Evolutionary conservation across 1,140 invertebrate species (phyloP).

Genomic region (Oscheius sp.): DNA sequence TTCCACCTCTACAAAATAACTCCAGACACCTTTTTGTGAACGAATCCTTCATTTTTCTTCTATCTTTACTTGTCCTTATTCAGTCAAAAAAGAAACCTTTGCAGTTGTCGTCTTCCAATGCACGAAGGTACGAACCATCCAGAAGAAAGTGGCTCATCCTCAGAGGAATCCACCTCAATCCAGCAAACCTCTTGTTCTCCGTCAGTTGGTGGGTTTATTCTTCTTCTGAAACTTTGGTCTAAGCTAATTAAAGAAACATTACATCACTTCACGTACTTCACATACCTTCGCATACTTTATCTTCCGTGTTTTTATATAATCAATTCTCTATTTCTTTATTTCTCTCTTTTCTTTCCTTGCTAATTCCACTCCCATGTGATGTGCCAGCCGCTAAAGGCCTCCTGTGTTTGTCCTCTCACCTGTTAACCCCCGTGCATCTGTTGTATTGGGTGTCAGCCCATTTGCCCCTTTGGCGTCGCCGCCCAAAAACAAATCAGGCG

Average conservation of each 20-base stretch:
- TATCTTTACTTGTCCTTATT: too few relatives aligned
- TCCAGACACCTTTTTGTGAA: too few relatives aligned
- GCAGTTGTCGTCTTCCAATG: too few relatives aligned
- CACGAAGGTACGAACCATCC: too few relatives aligned
- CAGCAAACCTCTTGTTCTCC: neutral
- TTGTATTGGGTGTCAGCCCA: conserved; percentile 10
- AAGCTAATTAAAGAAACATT: too few relatives aligned
- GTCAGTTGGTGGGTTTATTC: neutral
- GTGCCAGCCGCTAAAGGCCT: neutral
- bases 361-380: neutral
- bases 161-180: neutral
- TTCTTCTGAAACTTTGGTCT: too few relatives aligned
- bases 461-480: neutral
- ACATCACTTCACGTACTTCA: too few relatives aligned
- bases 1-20: too few relatives aligned
- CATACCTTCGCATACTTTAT: too few relatives aligned
- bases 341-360: neutral
- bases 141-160: neutral
- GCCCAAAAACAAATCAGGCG: neutral
- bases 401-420: neutral
- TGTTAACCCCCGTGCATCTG: conserved; percentile 5
- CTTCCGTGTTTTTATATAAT: neutral
- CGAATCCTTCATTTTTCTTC: too few relatives aligned
- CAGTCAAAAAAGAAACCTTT: too few relatives aligned
- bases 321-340: neutral